Conservation (phyloP, 2,888 invertebrate genomes). For the Leptinotarsa juncta region DNA sequence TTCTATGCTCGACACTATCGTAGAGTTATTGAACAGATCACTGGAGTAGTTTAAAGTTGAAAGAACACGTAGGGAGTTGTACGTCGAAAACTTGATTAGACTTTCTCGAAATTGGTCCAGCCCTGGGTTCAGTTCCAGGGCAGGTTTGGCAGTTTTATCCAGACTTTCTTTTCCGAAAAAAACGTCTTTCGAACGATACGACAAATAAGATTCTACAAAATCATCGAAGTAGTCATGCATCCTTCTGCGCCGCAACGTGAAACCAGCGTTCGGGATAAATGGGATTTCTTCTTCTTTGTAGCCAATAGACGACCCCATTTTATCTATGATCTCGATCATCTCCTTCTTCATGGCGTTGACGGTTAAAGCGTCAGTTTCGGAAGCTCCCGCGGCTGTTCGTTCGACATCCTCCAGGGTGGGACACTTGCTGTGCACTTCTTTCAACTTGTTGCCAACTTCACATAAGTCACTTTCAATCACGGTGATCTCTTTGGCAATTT, state of each 20-base stretch:
- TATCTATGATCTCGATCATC: slow-evolving; percentile 70
- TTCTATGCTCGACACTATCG: slow-evolving; percentile 91
- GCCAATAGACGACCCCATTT: slow-evolving; percentile 62
- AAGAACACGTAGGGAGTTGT: slow-evolving; percentile 80
- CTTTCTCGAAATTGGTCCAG: slow-evolving; percentile 85
- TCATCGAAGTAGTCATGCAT: slow-evolving; percentile 91
- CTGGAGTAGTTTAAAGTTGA: slow-evolving; percentile 91
- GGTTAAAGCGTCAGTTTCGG: slow-evolving; percentile 65
- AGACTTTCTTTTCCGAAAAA: slow-evolving; percentile 69
- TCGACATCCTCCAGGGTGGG: slow-evolving; percentile 71
- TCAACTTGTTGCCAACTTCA: slow-evolving; percentile 76
- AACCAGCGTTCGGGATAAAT: slow-evolving; percentile 50
- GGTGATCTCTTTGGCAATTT: slow-evolving; percentile 78
- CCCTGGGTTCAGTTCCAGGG: slow-evolving; percentile 64
- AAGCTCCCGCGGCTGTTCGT: slow-evolving; percentile 64
- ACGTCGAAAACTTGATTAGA: slow-evolving; percentile 86
- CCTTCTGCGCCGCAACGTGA: slow-evolving; percentile 77
- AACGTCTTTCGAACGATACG: slow-evolving; percentile 79
- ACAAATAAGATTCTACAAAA: slow-evolving; percentile 88
- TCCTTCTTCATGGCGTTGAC: slow-evolving; percentile 70
- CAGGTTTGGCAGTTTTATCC: slow-evolving; percentile 56
- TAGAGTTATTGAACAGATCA: slow-evolving; percentile 88
- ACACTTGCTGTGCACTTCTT: slow-evolving; percentile 71
- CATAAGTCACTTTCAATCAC: slow-evolving; percentile 80
- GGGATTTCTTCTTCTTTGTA: slow-evolving; percentile 45